Evolutionary conservation across 2,113 vertebrate genomes (phyloP).

Genomic region (Trinectes maculatus): DNA sequence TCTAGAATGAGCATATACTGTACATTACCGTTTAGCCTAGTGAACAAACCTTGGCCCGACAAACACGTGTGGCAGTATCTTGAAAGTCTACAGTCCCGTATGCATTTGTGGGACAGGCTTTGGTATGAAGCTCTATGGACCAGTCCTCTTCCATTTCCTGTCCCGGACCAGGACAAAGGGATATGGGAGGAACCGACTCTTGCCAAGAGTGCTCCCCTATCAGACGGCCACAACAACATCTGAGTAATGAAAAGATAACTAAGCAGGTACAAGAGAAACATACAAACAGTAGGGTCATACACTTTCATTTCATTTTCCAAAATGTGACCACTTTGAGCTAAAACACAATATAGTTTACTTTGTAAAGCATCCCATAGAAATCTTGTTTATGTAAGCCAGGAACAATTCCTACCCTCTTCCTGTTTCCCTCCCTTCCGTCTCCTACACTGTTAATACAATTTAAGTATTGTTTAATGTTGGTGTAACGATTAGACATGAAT

Average conservation of each 20-base stretch:
- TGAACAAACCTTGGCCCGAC: conserved; percentile 90
- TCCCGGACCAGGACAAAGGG: conserved; percentile 47
- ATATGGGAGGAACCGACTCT: conserved; percentile 72
- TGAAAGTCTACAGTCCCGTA: conserved; percentile 94
- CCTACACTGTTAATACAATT: too few relatives aligned
- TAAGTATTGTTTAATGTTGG: neutral
- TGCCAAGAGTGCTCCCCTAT: conserved; percentile 87
- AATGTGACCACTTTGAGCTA: neutral
- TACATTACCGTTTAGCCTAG: neutral
- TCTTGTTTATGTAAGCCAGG: neutral
- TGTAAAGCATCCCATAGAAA: too few relatives aligned
- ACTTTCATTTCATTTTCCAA: neutral
- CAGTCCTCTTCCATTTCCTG: conserved; percentile 79
- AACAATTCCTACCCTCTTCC: conserved; percentile 13
- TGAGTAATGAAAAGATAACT: conserved; percentile 53
- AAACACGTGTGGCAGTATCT: conserved; percentile 87
- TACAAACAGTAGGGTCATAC: neutral
- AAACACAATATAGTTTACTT: too few relatives aligned
- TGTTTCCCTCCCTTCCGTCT: conserved; percentile 24
- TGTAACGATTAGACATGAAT: conserved; percentile 3
- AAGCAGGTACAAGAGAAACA: neutral
- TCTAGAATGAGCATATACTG: neutral
- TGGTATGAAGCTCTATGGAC: conserved; percentile 89
- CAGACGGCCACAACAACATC: conserved; percentile 92
- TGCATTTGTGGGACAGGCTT: conserved; percentile 87